phyloP scores from a whole-genome alignment of 2,113 vertebrate species.

The Eptesicus fuscus region DNA sequence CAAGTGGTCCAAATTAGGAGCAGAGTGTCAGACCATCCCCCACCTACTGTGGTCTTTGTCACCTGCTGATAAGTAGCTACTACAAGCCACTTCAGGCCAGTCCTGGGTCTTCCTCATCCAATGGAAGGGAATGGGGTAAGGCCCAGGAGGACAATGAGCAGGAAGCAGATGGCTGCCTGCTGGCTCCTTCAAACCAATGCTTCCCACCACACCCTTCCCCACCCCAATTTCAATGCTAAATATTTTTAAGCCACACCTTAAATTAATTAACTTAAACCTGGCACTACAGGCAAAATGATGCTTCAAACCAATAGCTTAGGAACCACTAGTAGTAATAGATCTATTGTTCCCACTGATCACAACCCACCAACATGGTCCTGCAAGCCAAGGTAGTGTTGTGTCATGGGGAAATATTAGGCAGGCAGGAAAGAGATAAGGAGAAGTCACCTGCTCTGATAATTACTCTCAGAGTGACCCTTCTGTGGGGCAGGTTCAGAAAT shows the following conservation, averaged over 20 bases:
- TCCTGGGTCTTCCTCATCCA: background rate
- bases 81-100: background rate
- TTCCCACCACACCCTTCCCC: background rate
- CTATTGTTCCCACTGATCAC: background rate
- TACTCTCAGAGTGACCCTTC: background rate
- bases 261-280: conserved; percentile 47
- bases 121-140: background rate
- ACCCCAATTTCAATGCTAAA: conserved; percentile 32
- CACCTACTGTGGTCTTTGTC: background rate
- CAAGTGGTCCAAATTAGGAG: background rate
- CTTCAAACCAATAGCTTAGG: conserved; percentile 11
- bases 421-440: background rate
- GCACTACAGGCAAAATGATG: conserved; percentile 21
- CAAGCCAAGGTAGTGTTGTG: background rate
- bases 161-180: background rate
- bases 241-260: conserved; percentile 24
- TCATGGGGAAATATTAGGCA: background rate
- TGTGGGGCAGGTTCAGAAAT: background rate
- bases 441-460: background rate
- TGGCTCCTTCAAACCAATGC: background rate
- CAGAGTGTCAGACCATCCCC: background rate
- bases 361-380: background rate
- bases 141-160: background rate
- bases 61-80: background rate
- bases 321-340: background rate